Base-by-base conservation (phyloP, 1,140 invertebrate genomes). In the Papilio aristodemus region DNA sequence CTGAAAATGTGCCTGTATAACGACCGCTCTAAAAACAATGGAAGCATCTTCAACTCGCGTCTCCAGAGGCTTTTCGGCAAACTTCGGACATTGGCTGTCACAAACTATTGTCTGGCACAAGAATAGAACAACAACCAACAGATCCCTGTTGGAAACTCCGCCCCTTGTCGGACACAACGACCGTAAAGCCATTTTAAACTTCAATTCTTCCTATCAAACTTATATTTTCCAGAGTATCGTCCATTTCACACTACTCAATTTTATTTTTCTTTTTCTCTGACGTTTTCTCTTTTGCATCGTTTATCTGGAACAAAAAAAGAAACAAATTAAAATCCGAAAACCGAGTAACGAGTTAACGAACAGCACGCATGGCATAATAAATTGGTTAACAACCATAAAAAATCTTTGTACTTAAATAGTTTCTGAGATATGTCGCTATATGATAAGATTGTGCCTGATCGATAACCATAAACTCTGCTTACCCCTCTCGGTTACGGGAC, bases 21-120 rank as follows among this genome's bases (percentile, higher is more conserved):
- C 87, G 13, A 91, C 88, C 10, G 86, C 87, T 54, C 87, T 86
- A 82, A 91, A 91, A 75, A 90, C 88, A 81, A 90, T 89, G 17
- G 86, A 82, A 73, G 89, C 88, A 59, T 91, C 88, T 81, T 89
- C 87, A 62, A 91, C 87, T 69, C 89, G 74, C 43, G 89, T 91
- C 80, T 91, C 89, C n/a, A 91, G 76, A 27, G 87, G 89, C 68
- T 83, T 87, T 72, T 89, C 89, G 17, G 88, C 87, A 63, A 81
- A 90, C 85, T 90, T 91, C 19, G 89, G 89, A 76, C 89, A 91
- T 79, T 82, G 86, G 71, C 86, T 86, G 81, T 91, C 89, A 85
- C 89, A 90, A 80, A 89, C 86, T 84, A 90, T 88, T 68, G 87
- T 89, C 72, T 83, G 80, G 67, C 86, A 90, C 78, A 90, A 76